Evolutionary conservation across 2,113 vertebrate genomes (phyloP), one percentile per base, ranked within the genome.

Genomic region (Hipposideros armiger): DNA sequence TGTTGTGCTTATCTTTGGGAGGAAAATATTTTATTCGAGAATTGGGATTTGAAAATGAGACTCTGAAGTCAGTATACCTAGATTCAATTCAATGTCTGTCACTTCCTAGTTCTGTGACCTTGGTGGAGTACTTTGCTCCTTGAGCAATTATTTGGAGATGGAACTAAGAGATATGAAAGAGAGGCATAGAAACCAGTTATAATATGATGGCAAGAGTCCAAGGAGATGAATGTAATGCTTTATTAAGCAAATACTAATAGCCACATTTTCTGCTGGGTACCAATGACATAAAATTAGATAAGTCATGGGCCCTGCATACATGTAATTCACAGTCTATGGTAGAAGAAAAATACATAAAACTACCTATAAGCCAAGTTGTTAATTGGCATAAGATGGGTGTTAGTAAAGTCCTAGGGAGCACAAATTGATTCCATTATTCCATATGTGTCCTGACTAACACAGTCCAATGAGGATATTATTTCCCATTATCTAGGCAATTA

Each of bases 401-500:
- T 90, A 90, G 80, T 80, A 67, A 84, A 97, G 67, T 94, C 67
- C 22, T 82, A 77, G 47, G 58, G 66, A 90, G 66, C 42, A 90
- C 81, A 90, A 70, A 90, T 87, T 90, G 85, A 96, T 92, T 92
- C n/a, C 60, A 81, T 76, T 87, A 85, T 80, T 91, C 67, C 19
- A 30, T 90, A 77, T 91, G 76, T 85, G 76, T 88, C 81, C 90
- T 97, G 11, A 97, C 81, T 72, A 96, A 95, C 69, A 92, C n/a
- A 95, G 36, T 96, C 66, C 87, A 94, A 88, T 88, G 84, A 32
- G 36, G 54, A 92, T 88, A 92, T 94, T 94, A 96, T 95, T 96
- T 95, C 66, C 42, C 66, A 95, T 96, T 96, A 92, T 95, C 93
- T 95, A 97, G 76, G 82, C 84, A 95, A 97, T 97, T 97, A 98